Evolutionary conservation across 2,797 vertebrate species (phyloP), one percentile per base, ranked within the genome.

Genomic region (Hyperoplus lanceolatus): DNA sequence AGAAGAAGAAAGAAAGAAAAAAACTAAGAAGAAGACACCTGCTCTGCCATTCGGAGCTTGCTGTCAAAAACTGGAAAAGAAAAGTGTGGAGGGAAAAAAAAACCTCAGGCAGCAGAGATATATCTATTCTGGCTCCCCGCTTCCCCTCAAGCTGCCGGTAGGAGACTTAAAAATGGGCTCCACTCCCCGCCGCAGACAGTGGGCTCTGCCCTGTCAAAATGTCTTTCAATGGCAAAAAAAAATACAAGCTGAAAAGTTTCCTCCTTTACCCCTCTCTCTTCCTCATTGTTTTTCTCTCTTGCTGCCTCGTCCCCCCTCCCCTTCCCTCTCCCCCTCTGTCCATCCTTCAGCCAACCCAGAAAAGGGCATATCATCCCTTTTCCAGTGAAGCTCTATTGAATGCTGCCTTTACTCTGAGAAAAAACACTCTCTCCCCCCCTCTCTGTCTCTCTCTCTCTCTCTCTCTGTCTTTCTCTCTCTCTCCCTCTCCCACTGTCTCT

Each of bases 161-260:
- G 93, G 93, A 94, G 94, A 93, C 95, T 95, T 95, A 92, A 95
- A 94, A 94, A 95, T 93, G 93, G 29, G 92, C 93, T 92, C 80
- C 90, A 87, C 87, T 92, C 88, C 81, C 85, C 88, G 89, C 91
- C 89, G 91, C 83, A 84, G 92, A 93, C 29, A 29, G 90, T 91
- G 85, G 92, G 90, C 90, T 90, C 90, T 85, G 85, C 89, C 94
- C 94, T 96, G 95, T 96, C 95, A 96, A 93, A 93, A 94, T 87
- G 92, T 94, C 92, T 91, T 92, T 91, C 89, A 90, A 90, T 94
- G 91, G 93, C 93, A 95, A 95, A 29, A 29, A 29, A 29, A 29
- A 29, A 94, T 85, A 90, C 87, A 86, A 82, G 78, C 89, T 87
- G 90, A 90, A 90, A 93, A 93, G 85, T 92, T 93, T 90, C 84